A percentile compares a stretch with the other conserved stretches of the same genome.
Conservation (phyloP, 37 sponge, comb jelly and placozoan species). For the Lycopodina hypogea region DNA sequence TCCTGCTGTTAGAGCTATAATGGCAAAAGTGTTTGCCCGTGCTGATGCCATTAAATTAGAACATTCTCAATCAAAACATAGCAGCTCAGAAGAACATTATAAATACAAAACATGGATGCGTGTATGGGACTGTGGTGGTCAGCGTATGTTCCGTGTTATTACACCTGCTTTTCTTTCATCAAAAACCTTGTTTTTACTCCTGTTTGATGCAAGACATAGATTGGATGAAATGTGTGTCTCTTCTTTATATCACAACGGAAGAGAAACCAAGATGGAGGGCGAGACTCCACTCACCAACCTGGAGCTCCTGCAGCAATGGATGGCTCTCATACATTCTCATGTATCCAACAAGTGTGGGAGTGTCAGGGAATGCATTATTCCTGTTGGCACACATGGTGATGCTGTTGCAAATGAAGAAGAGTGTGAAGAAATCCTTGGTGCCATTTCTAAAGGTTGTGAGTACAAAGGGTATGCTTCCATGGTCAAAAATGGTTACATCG, state of each 20-base stretch:
- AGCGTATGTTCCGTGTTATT: constrained; percentile 39
- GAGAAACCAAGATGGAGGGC: not conserved
- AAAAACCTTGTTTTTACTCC: constrained; percentile 39
- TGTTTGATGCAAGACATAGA: constrained; percentile 46
- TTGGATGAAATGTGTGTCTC: constrained; percentile 2
- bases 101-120: constrained; percentile 17
- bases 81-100: too few species aligned
- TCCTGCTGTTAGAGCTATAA: too few species aligned
- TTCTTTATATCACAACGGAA: constrained; percentile 4
- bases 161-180: constrained; percentile 53
- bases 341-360: not conserved
- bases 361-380: constrained; percentile 28
- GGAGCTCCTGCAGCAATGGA: constrained; percentile 33
- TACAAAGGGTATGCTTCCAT: constrained; percentile 26
- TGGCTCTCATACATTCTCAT: constrained; percentile 40
- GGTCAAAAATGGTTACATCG: constrained; percentile 11
- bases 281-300: constrained; percentile 1
- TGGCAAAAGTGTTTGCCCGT: too few species aligned
- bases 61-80: too few species aligned
- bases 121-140: constrained; percentile 75
- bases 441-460: constrained; percentile 2
- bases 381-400: constrained; percentile 51
- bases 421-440: not conserved
- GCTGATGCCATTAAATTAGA: too few species aligned
- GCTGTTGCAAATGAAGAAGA: not conserved